Evolutionary conservation across 1,140 invertebrate species (phyloP).

Genomic region (Propsilocerus akamusi): DNA sequence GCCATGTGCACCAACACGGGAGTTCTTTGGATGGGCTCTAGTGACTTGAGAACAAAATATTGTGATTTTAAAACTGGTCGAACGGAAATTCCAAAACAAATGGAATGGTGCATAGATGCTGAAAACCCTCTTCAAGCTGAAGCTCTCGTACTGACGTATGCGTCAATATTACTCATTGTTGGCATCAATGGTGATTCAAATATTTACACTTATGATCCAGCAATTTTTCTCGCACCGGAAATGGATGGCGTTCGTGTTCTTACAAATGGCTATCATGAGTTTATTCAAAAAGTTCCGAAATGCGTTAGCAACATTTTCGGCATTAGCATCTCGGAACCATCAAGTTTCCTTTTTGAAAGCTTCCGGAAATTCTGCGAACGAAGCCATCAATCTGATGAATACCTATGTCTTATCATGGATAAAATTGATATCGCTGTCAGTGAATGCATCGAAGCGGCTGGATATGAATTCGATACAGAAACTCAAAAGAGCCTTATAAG

Average conservation of each 20-base stretch:
- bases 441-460: slow-evolving; percentile 82
- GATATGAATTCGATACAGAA: slow-evolving; percentile 69
- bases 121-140: slow-evolving; percentile 14
- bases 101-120: slow-evolving; percentile 41
- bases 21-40: slow-evolving; percentile 69
- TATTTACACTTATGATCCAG: slow-evolving; percentile 49
- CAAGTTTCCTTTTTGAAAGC: slow-evolving; percentile 80
- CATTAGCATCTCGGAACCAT: slow-evolving; percentile 81
- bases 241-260: slow-evolving; percentile 81
- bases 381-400: slow-evolving; percentile 83
- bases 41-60: slow-evolving; percentile 64
- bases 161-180: slow-evolving; percentile 44
- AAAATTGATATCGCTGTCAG: slow-evolving; percentile 59
- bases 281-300: slow-evolving; percentile 70
- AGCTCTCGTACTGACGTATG: slow-evolving; percentile 20
- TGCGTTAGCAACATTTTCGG: slow-evolving; percentile 82
- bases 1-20: slow-evolving; percentile 75
- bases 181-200: slow-evolving; percentile 53
- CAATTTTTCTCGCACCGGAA: slow-evolving; percentile 64
- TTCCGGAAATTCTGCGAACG: slow-evolving; percentile 75
- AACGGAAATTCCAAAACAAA: slow-evolving; percentile 52
- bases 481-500: slow-evolving; percentile 79
- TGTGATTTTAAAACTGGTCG: slow-evolving; percentile 67
- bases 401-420: slow-evolving; percentile 71
- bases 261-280: slow-evolving; percentile 62